A percentile compares a stretch with the other conserved stretches of the same genome.
phyloP scores from a whole-genome alignment of 2,888 invertebrate genomes.

The Smittia sp. region DNA sequence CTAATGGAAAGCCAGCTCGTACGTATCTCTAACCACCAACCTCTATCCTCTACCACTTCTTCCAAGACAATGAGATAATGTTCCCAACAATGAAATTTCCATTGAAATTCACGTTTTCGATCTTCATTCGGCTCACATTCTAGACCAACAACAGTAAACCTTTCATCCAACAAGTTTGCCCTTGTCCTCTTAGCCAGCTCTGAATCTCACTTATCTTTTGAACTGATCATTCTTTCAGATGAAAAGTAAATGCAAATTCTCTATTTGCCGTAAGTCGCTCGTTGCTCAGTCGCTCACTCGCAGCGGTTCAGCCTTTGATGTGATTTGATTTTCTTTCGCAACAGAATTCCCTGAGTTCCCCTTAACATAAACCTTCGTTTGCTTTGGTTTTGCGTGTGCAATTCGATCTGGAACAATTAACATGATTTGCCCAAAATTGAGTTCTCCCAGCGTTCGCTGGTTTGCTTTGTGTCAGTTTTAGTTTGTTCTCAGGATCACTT shows the following conservation, averaged over 20 bases:
- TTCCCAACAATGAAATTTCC: too few relatives aligned
- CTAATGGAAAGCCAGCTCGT: conserved; percentile 83
- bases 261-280: conserved; percentile 23
- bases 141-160: neutral
- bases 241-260: conserved; percentile 23
- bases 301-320: neutral
- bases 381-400: neutral
- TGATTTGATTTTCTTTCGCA: neutral
- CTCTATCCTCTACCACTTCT: neutral
- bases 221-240: conserved; percentile 17
- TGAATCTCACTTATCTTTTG: neutral
- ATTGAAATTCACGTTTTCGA: neutral
- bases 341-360: neutral
- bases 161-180: too few relatives aligned
- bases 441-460: neutral
- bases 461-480: too few relatives aligned
- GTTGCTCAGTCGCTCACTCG: neutral
- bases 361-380: neutral
- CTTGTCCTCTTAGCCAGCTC: neutral
- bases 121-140: neutral
- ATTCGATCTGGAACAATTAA: neutral
- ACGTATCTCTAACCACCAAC: conserved; percentile 56
- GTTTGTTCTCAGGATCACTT: too few relatives aligned
- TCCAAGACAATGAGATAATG: conserved; percentile 1
- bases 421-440: neutral